phyloP scores from a whole-genome alignment of 2,113 vertebrate genomes.

The Ceyx cyanopectus region DNA sequence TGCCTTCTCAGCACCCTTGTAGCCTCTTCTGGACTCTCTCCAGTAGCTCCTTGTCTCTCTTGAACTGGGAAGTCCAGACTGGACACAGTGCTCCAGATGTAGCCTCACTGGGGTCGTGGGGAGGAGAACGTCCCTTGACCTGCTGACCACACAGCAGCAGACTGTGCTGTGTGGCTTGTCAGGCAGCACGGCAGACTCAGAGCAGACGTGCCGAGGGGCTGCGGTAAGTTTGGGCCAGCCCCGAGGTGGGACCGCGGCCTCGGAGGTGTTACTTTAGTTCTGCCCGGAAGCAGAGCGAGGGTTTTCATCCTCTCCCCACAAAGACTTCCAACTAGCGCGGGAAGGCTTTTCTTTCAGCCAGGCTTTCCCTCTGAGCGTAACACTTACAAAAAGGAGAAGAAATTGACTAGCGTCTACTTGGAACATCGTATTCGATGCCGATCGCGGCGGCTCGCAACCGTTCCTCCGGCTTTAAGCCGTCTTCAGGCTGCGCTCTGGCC shows the following conservation, averaged over 20 bases:
- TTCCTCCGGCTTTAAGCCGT: background rate
- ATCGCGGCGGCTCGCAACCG: background rate
- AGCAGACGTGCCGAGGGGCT: rapidly evolving
- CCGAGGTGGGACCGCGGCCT: rapidly evolving
- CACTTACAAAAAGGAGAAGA: no score
- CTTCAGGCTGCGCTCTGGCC: background rate
- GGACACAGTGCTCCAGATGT: no score
- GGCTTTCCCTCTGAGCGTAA: background rate
- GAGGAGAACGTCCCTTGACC: no score
- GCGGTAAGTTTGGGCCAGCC: rapidly evolving
- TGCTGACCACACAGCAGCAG: no score
- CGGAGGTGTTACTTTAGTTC: rapidly evolving
- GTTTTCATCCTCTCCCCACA: background rate
- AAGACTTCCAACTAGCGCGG: rapidly evolving
- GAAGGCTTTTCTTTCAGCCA: background rate
- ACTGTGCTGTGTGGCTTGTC: no score
- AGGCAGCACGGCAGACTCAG: rapidly evolving
- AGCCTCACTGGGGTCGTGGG: no score
- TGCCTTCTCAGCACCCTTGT: background rate
- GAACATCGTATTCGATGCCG: background rate
- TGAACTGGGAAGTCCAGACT: no score
- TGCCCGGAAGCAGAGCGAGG: rapidly evolving
- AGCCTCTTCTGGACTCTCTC: background rate
- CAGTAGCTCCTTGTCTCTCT: background rate
- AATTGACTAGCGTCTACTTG: background rate